Evolutionary conservation across 1,140 invertebrate genomes (phyloP), one percentile per base, ranked within the genome.

Genomic region (Tetramorium simillimum): DNA sequence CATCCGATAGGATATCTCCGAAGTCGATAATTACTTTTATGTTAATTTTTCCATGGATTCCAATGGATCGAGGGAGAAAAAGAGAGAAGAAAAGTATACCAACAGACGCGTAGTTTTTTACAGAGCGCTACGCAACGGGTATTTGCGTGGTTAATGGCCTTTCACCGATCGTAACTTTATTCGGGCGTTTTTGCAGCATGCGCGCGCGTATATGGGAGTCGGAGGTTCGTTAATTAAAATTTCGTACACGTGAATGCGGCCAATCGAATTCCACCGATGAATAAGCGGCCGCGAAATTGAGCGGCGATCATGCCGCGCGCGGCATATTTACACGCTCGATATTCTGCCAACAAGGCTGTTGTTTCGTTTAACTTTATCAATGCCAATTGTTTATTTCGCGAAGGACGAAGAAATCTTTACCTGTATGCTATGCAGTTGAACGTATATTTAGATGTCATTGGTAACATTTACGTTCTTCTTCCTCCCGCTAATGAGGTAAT

Each of bases 171-270:
- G 90, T 91, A 91, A 91, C 90, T 91, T 91, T 91, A 90, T 91
- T 91, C 90, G 80, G 53, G 24, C 87, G 87, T 87, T 91, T 91
- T 91, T 89, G 85, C 80, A 67, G 60, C 53, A 63, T 63, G 80
- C 82, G 51, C 80, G 73, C 81, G 51, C 67, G 21, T 73, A 69
- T 65, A 56, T 56, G 56, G 14, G 69, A 14, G 77, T 67, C 67
- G 87, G 87, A 81, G 86, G 87, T 91, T 87, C 90, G 90, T 91
- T 91, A 91, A 91, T 91, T 91, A 91, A 91, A 91, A 91, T 91
- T 91, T 91, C 78, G 89, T 89, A 87, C 89, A 91, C 87, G 90
- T 88, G 87, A 91, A 87, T 86, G 85, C 87, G 78, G 87, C 89
- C 89, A 90, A 90, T 91, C 90, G 90, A 91, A 91, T 91, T 90